Evolutionary conservation across 2,888 invertebrate species (phyloP), one percentile per base, ranked within the genome.

Genomic region (Philaethria dido): DNA sequence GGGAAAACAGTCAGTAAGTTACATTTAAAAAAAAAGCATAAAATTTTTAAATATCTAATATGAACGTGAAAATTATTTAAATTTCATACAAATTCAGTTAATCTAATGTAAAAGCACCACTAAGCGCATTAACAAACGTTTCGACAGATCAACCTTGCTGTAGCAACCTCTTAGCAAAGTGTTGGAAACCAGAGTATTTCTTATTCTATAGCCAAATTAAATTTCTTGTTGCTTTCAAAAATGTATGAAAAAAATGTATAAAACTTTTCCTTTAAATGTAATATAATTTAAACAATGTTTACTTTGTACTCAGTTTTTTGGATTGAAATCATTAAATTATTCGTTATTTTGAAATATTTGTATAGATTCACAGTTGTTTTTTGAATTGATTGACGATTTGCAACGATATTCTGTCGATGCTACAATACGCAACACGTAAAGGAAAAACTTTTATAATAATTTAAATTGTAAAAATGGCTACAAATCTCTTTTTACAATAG

Each of bases 111-210:
- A 64, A 69, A 42, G 60, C 57, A 16, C 70, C 55, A 57, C 63
- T 62, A 69, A 61, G 60, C 22, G 42, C 22, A 20, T 71, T 69
- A 62, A 62, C 69, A 69, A 64, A 67, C 20, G 54, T 71, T 71
- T 64, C 69, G 18, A 62, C 64, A 71, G 48, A 42, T 14, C 63
- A 66, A 63, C 69, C 69, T 66, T 64, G 69, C 18, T 71, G 42
- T 64, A 47, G 69, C 69, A 70, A 63, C 62, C 47, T 66, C 64
- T 55, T 42, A 29, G 69, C 59, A 42, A 69, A 69, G 47, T 55
- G 52, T 18, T 69, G 44, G 60, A 63, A 63, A 66, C 69, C 33
- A 20, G 61, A 57, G 16, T 62, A 42, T 55, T 55, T 55, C 42
- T 57, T 60, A 47, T 25, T 59, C n/a, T 13, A 50, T 13, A 44